phyloP scores from a whole-genome alignment of 1,140 invertebrate species.

The Prorops nasuta region DNA sequence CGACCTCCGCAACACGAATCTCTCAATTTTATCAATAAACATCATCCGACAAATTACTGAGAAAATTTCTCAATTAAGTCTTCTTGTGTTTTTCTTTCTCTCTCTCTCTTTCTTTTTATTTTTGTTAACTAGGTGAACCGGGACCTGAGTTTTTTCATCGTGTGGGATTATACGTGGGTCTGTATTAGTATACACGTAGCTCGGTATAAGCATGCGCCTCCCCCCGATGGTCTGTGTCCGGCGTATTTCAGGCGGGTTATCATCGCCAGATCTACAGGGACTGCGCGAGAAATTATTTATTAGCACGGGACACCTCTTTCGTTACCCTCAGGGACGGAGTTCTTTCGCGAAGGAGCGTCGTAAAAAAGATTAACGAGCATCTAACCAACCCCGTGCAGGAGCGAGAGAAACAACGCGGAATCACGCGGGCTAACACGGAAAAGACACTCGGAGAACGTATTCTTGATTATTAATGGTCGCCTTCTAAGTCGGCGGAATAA shows the following conservation, averaged over 20 bases:
- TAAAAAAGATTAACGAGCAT: constrained; percentile 55
- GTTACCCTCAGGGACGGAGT: constrained; percentile 39
- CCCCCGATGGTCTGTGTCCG: constrained; percentile 32
- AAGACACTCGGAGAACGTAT: not conserved
- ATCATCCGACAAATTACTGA: too few species aligned
- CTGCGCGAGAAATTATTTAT: constrained; percentile 57
- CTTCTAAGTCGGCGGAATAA: not conserved
- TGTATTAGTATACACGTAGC: constrained; percentile 10
- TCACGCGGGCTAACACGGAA: constrained; percentile 9
- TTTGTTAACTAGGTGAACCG: constrained; percentile 3
- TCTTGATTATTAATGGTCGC: not conserved
- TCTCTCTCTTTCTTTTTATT: constrained; percentile 6
- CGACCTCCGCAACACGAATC: too few species aligned
- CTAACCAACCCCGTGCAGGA: constrained; percentile 32
- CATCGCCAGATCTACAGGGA: constrained; percentile 56
- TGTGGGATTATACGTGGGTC: constrained; percentile 4
- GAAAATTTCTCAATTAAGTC: too few species aligned
- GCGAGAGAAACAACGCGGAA: constrained; percentile 14
- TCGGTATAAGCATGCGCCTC: constrained; percentile 19
- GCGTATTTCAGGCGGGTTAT: constrained; percentile 54
- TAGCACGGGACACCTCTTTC: constrained; percentile 51
- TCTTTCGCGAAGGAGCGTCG: constrained; percentile 42
- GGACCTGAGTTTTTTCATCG: not conserved
- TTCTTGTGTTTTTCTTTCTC: too few species aligned
- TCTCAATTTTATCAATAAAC: too few species aligned